Conservation (phyloP, 2,888 invertebrate genomes). For the Strigamia transsilvanica region DNA sequence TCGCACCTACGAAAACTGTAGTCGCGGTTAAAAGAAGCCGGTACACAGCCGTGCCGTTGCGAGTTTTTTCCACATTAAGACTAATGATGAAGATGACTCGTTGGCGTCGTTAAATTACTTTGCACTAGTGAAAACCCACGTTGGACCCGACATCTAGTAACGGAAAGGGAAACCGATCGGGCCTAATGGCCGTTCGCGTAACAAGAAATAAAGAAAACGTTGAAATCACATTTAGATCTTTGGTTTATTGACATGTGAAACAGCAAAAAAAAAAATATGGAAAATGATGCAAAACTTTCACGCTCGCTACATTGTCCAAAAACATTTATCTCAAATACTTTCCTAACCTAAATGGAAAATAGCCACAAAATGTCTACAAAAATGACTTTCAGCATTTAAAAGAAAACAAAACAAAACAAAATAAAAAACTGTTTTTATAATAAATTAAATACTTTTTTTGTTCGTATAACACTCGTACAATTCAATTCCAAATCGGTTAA, state of each 20-base stretch:
- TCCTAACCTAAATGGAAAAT: constrained; percentile 11
- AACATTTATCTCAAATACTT: constrained; percentile 44
- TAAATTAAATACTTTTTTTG: constrained; percentile 2
- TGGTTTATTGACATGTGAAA: constrained; percentile 42
- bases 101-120: neutral
- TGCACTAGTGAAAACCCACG: no score
- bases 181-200: neutral
- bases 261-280: neutral
- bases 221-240: constrained; percentile 9
- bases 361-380: constrained; percentile 37
- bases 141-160: neutral
- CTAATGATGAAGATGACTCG: constrained; percentile 30
- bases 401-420: no score
- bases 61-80: neutral
- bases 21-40: constrained; percentile 14
- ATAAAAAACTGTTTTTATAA: neutral
- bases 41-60: neutral
- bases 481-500: neutral
- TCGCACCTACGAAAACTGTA: constrained; percentile 1
- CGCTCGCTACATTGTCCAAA: constrained; percentile 30
- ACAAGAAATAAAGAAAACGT: neutral
- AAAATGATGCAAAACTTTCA: constrained; percentile 8
- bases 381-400: constrained; percentile 3
- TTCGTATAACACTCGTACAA: constrained; percentile 7
- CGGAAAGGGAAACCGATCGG: neutral